Evolutionary conservation across 2,888 invertebrate genomes (phyloP), one percentile per base, ranked within the genome.

Genomic region (Drosophila putrida): DNA sequence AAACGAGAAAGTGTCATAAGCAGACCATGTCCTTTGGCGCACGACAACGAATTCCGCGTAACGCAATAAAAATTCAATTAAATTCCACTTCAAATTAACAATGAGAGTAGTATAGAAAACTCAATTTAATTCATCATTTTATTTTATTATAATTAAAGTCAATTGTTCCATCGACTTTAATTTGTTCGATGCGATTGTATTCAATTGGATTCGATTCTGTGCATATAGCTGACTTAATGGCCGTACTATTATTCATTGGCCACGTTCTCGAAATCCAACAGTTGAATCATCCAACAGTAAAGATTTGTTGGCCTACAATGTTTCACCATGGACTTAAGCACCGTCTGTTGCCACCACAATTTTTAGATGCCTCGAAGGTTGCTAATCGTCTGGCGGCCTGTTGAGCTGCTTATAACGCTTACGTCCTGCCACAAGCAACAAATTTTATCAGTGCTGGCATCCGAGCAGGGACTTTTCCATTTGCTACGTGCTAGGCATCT

Each of bases 61-160:
- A 46, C 43, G 49, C 51, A 71, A 70, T 71, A 71, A 71, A 79
- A 67, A 57, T 58, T 35, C 44, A 74, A 70, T 82, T 65, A 65
- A 71, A 51, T 27, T 20, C 31, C 35, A 55, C 43, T 53, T 46
- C 15, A 41, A 47, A 72, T 67, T 58, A 57, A 51, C 47, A 62
- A 63, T 57, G 51, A 5, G 49, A 36, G 41, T 54, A 50, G 43
- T 38, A 58, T 58, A 55, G 11, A 64, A 64, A 73, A 39, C 50
- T 67, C 62, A 74, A 86, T 83, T 78, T 68, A 80, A 66, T 57
- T n/a, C n/a, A n/a, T n/a, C n/a, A n/a, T n/a, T n/a, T n/a, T n/a
- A n/a, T n/a, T n/a, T n/a, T n/a, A n/a, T n/a, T n/a, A n/a, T n/a
- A n/a, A n/a, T n/a, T n/a, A n/a, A n/a, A n/a, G n/a, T n/a, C n/a